A percentile compares a stretch with the other conserved stretches of the same genome.
phyloP scores from a whole-genome alignment of 1,140 invertebrate genomes.

The Bombyx mori region DNA sequence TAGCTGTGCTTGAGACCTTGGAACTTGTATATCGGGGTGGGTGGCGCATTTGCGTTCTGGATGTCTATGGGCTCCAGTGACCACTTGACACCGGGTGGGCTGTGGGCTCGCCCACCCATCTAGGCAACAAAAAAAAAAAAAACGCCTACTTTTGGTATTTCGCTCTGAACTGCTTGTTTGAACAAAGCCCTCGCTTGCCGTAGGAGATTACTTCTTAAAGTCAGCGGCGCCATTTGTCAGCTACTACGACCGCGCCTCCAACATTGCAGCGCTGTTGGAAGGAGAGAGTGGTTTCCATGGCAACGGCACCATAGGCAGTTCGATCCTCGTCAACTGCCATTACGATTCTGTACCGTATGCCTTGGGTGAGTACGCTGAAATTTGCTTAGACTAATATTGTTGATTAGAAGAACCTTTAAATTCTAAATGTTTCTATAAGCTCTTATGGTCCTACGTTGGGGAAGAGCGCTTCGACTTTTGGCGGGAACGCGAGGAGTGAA shows the following conservation, averaged over 20 bases:
- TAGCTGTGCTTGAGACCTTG: no score
- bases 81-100: no score
- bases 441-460: no score
- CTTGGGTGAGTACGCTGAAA: slow-evolving; percentile 63
- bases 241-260: slow-evolving; percentile 73
- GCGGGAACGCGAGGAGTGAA: no score
- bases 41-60: no score
- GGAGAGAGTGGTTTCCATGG: slow-evolving; percentile 58
- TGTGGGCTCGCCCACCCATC: no score
- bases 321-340: slow-evolving; percentile 86
- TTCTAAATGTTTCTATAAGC: no score
- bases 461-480: no score
- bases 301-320: slow-evolving; percentile 35
- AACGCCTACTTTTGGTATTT: background rate
- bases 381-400: background rate
- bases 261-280: slow-evolving; percentile 79
- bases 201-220: slow-evolving; percentile 70
- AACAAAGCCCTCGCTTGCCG: slow-evolving; percentile 3
- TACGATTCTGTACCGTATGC: slow-evolving; percentile 85
- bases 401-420: background rate
- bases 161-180: background rate
- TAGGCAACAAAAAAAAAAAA: no score
- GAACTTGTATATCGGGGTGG: no score
- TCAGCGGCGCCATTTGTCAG: slow-evolving; percentile 56
- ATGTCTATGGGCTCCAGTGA: no score